Percentiles rank a stretch among this genome's conserved stretches.
Conservation (phyloP, 2,113 vertebrate species). For the Mixornis gularis region DNA sequence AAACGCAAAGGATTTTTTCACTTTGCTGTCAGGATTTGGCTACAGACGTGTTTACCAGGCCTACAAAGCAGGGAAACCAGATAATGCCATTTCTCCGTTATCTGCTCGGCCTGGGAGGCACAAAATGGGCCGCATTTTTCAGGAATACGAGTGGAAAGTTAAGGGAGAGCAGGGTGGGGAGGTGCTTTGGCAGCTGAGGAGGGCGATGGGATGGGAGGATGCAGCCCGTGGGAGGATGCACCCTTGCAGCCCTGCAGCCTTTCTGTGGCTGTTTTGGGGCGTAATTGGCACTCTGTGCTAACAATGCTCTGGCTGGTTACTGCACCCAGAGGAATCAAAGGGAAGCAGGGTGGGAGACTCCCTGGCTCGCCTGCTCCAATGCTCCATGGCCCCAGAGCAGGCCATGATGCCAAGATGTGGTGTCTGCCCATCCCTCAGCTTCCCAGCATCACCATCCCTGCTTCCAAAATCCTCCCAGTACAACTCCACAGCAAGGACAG, state of each 20-base stretch:
- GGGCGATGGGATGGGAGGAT: neutral
- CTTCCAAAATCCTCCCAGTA: neutral
- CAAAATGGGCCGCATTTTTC: neutral
- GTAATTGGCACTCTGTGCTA: neutral
- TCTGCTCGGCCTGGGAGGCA: neutral
- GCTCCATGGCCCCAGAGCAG: accelerated
- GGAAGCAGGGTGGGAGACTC: neutral
- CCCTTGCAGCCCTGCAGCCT: neutral
- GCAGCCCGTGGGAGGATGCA: neutral
- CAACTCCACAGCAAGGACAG: accelerated
- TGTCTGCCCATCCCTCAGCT: neutral
- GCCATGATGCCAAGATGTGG: neutral
- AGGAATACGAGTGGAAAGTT: neutral
- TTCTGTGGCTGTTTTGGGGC: neutral
- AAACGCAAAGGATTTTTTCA: constrained; percentile 23
- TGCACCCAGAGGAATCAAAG: neutral
- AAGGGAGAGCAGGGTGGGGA: neutral
- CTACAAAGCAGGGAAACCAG: constrained; percentile 50
- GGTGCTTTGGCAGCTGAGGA: neutral
- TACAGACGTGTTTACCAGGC: neutral
- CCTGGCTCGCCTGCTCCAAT: neutral
- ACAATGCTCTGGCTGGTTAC: neutral
- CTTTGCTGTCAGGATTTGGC: constrained; percentile 57
- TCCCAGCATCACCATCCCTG: neutral
- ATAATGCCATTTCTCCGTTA: constrained; percentile 34